Percentiles rank a stretch among this genome's conserved stretches.
These are phyloP conservation scores for Ptychadena robeensis DNA, from an alignment of 2,797 vertebrate species.

Conservation along the genomic window DNA sequence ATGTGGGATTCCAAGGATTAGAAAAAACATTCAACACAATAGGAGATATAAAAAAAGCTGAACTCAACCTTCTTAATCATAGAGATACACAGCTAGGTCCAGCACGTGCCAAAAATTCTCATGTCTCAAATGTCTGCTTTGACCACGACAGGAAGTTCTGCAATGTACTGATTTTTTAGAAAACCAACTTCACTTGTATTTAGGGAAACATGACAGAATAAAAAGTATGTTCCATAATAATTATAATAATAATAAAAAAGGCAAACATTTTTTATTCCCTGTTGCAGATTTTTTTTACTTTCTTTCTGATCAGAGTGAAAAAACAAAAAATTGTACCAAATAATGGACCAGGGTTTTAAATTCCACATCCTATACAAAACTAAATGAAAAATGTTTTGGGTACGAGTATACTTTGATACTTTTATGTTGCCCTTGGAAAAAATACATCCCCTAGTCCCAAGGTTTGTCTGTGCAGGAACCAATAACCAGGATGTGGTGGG, in stretches of 20 bases:
- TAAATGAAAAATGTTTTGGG: too few species aligned
- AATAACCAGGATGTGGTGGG: too few species aligned
- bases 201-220: background rate
- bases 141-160: background rate
- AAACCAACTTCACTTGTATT: background rate
- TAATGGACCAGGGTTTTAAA: too few species aligned
- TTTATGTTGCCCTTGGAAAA: too few species aligned
- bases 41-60: conserved; percentile 35
- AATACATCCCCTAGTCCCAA: too few species aligned
- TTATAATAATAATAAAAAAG: background rate
- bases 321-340: too few species aligned
- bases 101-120: conserved; percentile 6
- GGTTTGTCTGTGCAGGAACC: too few species aligned
- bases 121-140: conserved; percentile 1
- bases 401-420: too few species aligned
- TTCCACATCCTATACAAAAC: too few species aligned
- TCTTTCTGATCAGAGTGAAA: too few species aligned
- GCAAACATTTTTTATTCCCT: too few species aligned
- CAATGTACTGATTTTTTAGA: background rate
- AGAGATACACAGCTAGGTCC: conserved; percentile 10
- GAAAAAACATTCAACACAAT: conserved; percentile 45
- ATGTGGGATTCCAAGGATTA: conserved; percentile 56
- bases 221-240: background rate
- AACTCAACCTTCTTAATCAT: conserved; percentile 37
- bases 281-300: too few species aligned